phyloP scores from a whole-genome alignment of 2,797 vertebrate species.

The Lutjanus campechanus region DNA sequence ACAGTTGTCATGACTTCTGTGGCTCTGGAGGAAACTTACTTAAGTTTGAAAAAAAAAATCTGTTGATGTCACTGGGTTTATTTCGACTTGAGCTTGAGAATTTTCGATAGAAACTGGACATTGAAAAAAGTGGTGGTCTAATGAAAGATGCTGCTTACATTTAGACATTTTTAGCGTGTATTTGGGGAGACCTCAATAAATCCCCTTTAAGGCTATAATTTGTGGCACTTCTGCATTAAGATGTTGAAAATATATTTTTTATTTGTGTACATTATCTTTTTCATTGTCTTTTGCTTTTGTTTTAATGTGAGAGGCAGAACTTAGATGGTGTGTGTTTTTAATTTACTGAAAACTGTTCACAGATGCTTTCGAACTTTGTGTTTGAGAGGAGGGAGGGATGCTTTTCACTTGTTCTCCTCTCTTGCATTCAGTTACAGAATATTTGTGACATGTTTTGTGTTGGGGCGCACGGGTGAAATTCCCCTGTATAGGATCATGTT shows the following conservation, averaged over 20 bases:
- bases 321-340: not conserved
- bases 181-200: conserved; percentile 9
- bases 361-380: conserved; percentile 14
- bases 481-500: conserved; percentile 10
- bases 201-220: too few species aligned
- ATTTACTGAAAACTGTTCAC: conserved; percentile 5
- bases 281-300: too few species aligned
- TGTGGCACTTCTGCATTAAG: too few species aligned
- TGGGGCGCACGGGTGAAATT: conserved; percentile 3
- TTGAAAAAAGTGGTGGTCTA: not conserved
- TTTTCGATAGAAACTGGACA: conserved; percentile 6
- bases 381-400: not conserved
- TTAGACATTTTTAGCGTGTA: conserved; percentile 8
- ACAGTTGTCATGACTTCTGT: not conserved
- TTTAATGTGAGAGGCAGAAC: too few species aligned
- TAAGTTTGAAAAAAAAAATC: not conserved
- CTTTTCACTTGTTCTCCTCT: conserved; percentile 2
- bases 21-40: not conserved
- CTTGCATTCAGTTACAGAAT: not conserved
- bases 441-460: conserved; percentile 18
- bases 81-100: conserved; percentile 1
- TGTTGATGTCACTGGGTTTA: not conserved
- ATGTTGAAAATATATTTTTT: too few species aligned
- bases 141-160: conserved; percentile 19
- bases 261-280: too few species aligned